Evolutionary conservation across 1,140 invertebrate species (phyloP).

Genomic region (Leptopilina boulardi): DNA sequence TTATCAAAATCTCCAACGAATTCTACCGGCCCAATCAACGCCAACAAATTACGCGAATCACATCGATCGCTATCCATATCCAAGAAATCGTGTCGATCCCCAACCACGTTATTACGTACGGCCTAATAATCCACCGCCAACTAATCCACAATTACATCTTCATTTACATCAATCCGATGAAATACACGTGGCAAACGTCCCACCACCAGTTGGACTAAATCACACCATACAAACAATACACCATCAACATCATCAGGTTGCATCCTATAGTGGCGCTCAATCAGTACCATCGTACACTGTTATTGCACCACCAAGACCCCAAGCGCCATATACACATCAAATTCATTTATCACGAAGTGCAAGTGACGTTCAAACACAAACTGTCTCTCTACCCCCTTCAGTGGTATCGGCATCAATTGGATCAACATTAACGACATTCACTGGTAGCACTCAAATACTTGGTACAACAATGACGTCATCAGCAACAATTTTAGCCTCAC

Average conservation of each 20-base stretch:
- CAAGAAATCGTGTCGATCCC: conserved; percentile 57
- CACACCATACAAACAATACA: conserved; percentile 58
- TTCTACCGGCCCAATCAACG: conserved; percentile 68
- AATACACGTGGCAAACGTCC: conserved; percentile 56
- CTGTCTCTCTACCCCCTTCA: conserved; percentile 52
- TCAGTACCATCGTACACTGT: conserved; percentile 63
- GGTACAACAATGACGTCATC: conserved; percentile 66
- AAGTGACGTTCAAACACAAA: conserved; percentile 66
- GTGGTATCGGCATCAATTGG: conserved; percentile 48
- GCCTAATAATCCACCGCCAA: conserved; percentile 49
- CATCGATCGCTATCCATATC: conserved; percentile 71
- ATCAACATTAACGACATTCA: conserved; percentile 48
- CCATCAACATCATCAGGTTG: conserved; percentile 56
- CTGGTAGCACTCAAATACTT: conserved; percentile 47
- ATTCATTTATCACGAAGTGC: conserved; percentile 54
- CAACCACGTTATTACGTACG: conserved; percentile 62
- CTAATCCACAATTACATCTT: conserved; percentile 62
- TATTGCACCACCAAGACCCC: conserved; percentile 57
- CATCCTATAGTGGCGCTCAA: conserved; percentile 60
- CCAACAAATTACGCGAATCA: conserved; percentile 70
- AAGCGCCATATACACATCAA: conserved; percentile 46
- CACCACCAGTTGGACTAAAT: conserved; percentile 38
- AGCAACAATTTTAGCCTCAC: conserved; percentile 71
- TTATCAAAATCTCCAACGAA: conserved; percentile 73
- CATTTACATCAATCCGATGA: conserved; percentile 70